Evolutionary conservation across 2,888 invertebrate genomes (phyloP), one percentile per base, ranked within the genome.

Genomic region (Scaptomyza reducta): DNA sequence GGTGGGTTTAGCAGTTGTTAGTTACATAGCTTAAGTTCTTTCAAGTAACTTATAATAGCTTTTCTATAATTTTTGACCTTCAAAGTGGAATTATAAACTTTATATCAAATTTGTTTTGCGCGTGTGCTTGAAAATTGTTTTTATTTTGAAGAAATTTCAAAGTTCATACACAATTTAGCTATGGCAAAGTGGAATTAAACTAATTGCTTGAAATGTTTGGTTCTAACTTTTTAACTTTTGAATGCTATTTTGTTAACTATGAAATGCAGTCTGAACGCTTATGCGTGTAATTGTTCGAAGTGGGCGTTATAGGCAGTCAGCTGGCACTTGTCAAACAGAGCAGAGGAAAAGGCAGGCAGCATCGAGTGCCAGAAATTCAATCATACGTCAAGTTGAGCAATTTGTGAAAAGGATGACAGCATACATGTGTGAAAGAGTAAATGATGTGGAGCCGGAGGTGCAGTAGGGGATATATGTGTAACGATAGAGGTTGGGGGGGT

Each of bases 331-430:
- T 16, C 31, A 58, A 11, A 13, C 40, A 59, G 44, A 35, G 14
- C 60, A 46, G 60, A 22, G 11, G 10, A 54, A 54, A 40, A 14
- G 18, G 22, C 45, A 33, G 46, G 38, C 55, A 61, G 65, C 57
- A 51, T 79, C 55, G 69, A 79, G 79, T 74, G 65, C 70, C 73
- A 76, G 78, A 82, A 84, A 87, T 85, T 81, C 88, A 87, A 87
- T 87, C 79, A 79, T 69, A 81, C 70, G 85, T 83, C 79, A 83
- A 64, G 66, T 70, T 70, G 68, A 75, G 55, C 70, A 64, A 63
- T 70, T 67, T 68, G 60, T 69, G 50, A 69, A 77, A 46, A 41
- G 53, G 59, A 18, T 59, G 67, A 57, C 55, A 66, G 55, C 64
- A 35, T 22, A 57, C 16, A 44, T 14, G 40, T 50, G 35, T 16